These are phyloP conservation scores for Holothuria scabra DNA, from an alignment of 53 echinoderm and acorn worm species.

Conservation along the genomic window DNA sequence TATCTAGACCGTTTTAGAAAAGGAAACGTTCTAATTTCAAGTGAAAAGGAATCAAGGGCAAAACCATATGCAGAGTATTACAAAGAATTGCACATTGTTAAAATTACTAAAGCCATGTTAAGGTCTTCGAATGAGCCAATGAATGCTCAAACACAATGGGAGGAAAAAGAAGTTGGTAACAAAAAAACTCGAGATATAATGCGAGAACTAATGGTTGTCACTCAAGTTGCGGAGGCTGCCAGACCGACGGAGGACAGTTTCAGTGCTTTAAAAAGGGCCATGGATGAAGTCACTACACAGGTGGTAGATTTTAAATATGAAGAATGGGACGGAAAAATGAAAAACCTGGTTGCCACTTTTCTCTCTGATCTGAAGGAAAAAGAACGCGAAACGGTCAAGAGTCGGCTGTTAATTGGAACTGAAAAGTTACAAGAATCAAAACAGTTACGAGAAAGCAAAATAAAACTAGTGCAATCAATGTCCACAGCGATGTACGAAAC, in stretches of 20 bases:
- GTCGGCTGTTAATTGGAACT: neutral
- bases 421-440: neutral
- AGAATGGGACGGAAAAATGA: neutral
- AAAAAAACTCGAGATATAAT: neutral
- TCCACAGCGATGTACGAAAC: neutral
- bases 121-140: constrained; percentile 28
- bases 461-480: neutral
- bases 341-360: too few species aligned
- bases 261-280: neutral
- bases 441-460: neutral
- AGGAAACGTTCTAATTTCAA: neutral
- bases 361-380: neutral
- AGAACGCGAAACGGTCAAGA: neutral
- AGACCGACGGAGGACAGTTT: constrained; percentile 35
- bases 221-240: constrained; percentile 41
- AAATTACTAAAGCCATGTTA: constrained; percentile 27
- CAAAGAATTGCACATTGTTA: neutral
- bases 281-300: neutral
- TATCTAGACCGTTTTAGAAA: neutral
- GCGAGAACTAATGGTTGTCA: constrained; percentile 40
- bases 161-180: constrained; percentile 7
- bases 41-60: neutral
- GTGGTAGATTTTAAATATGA: neutral
- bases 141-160: constrained; percentile 35
- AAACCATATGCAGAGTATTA: neutral